Evolutionary conservation across 2,888 invertebrate species (phyloP), one percentile per base, ranked within the genome.

Genomic region (Diploptera punctata): DNA sequence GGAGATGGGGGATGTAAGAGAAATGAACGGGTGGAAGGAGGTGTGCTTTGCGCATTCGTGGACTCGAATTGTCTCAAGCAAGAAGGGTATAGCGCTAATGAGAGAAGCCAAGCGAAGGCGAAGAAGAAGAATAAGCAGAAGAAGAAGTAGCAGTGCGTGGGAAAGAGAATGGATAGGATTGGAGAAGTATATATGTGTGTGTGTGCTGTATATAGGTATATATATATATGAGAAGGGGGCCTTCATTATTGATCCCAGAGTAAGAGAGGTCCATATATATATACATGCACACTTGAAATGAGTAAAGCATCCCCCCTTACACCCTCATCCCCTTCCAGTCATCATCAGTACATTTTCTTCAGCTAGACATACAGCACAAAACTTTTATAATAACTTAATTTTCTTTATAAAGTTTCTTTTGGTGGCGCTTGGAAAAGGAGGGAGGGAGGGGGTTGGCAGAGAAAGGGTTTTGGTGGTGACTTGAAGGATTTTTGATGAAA

Each of bases 1-100:
- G 44, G 26, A 65, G 47, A 18, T 44, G 47, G 65, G 47, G 65
- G 65, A 33, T 65, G 47, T 65, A 65, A 44, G 65, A 65, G 65
- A 65, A 65, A 65, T 65, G 65, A 65, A 33, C 18, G 65, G 38
- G 47, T 65, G 47, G 65, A 24, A 24, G 57, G 67, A 60, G 67
- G 67, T 43, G 49, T 31, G 68, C 71, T 61, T 38, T 62, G 71
- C 71, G 67, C 71, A 72, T 67, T 72, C 71, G 71, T 72, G 71
- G 60, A 60, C 67, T 67, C 38, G 71, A 72, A 72, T 72, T 72
- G 71, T 72, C 71, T 72, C 71, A 73, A 65, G 65, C 47, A 65
- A 65, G 65, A 31, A 65, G 65, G 47, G 47, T 47, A 65, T 43
- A 70, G 73, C 73, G 73, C 70, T 73, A 69, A 73, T 69, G 73